Conservation (phyloP, 2,113 vertebrate genomes). For the Eretmochelys imbricata region DNA sequence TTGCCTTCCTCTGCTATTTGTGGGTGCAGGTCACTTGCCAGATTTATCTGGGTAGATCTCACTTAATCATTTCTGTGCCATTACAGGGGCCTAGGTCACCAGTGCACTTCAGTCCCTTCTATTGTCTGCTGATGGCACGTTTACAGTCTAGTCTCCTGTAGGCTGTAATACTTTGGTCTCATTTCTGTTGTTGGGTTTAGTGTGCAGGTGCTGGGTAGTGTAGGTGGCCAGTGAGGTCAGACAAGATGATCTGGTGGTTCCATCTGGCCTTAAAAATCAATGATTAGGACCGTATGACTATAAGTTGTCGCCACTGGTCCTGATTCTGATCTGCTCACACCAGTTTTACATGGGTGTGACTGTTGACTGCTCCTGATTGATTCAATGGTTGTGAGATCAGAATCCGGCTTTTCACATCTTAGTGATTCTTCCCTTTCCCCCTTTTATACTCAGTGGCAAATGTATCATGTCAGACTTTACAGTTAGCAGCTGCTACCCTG, state of each 20-base stretch:
- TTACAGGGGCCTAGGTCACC: too few species aligned
- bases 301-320: background rate
- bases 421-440: background rate
- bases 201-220: too few species aligned
- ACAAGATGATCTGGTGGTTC: background rate
- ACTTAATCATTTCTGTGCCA: too few species aligned
- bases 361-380: background rate
- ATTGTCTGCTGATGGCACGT: too few species aligned
- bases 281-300: background rate
- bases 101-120: too few species aligned
- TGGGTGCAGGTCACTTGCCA: too few species aligned
- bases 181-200: too few species aligned
- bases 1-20: too few species aligned
- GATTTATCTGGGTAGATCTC: too few species aligned
- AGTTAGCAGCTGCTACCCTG: background rate
- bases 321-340: background rate
- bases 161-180: too few species aligned
- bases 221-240: too few species aligned
- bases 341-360: background rate
- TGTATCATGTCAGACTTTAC: background rate
- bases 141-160: too few species aligned
- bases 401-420: background rate
- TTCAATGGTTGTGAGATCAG: background rate
- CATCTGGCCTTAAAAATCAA: background rate
- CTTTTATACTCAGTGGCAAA: background rate